Evolutionary conservation across 2,113 vertebrate genomes (phyloP), one percentile per base, ranked within the genome.

Genomic region (Cavia aperea): DNA sequence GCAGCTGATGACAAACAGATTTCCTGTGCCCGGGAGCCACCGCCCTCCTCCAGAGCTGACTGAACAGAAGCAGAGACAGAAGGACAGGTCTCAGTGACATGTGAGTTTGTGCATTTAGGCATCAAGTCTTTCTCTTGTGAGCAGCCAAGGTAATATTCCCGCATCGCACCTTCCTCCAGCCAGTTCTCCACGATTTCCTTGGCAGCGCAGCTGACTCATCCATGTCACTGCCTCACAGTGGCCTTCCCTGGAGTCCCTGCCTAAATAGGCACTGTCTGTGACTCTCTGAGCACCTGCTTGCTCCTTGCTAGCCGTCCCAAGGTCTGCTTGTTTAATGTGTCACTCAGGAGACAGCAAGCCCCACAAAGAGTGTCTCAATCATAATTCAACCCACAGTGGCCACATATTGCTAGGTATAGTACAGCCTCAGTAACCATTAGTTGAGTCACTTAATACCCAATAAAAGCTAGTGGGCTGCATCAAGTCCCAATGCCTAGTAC

Each of bases 1-100:
- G 8, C 0, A 0, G 36, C 60, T 81, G 70, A 94, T 90, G 93
- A 94, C 79, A 94, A 93, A 82, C 77, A 93, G 66, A 68, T 23
- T 39, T 89, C 62, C 66, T 9, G 0, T 39, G 39, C 84, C 63
- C 23, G 51, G 81, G 51, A 92, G 21, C 51, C 51, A 58, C 19
- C 0, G 18, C 26, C 66, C 33, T 86, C 79, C 72, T 73, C 65
- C 68, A 49, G 23, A 11, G 21, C 83, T 11, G 0, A 29, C 78
- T 87, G 29, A 54, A 78, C n/a, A n/a, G 26, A 46, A 5, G 23
- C 72, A 0, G 46, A 39, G 58, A 77, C 36, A n/a, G 8, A 60
- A 54, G 8, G 33, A 33, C 8, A 65, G 78, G 49, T 46, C 63
- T 33, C 24, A 1, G 29, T 33, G 0, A 0, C n/a, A 16, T 0